Evolutionary conservation across 1,140 invertebrate genomes (phyloP), one percentile per base, ranked within the genome.

Genomic region (Heliconius hermathena): DNA sequence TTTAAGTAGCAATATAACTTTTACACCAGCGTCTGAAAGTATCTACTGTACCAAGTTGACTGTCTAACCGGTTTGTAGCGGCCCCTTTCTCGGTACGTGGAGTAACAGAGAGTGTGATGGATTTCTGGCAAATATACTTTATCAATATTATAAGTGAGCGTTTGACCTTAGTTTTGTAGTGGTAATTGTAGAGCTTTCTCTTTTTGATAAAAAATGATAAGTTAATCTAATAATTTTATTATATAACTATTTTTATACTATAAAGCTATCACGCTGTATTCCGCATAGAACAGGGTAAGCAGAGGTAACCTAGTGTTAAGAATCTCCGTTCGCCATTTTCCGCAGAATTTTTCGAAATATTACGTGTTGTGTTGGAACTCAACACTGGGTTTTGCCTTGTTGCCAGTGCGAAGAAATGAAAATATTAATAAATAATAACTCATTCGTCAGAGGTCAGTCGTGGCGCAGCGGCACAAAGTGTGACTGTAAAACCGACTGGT

Each of bases 51-150:
- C 36, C 20, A 8, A 38, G 71, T 72, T 22, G 71, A 72, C 60
- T 66, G 60, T 70, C 46, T 16, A 57, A 81, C 80, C 84, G 87
- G 86, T 89, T 81, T 71, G 20, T 41, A 76, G 74, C 79, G 82
- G 80, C 82, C 83, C 76, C 79, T 84, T 84, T 85, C 83, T 82
- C 77, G 57, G 83, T 84, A 86, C 82, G 84, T 82, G 83, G 86
- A 87, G 83, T 76, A 81, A 73, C 78, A 57, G 71, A 75, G 80
- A 74, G 72, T 81, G 60, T 81, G 80, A 81, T 70, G 74, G 81
- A 78, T 80, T 80, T 82, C 74, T 75, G 71, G 76, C 78, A 81
- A 81, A 80, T 79, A 83, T 41, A 38, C 71, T 72, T 72, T 38
- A 86, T 85, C 81, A 81, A 80, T 86, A 87, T 85, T 81, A 84